phyloP scores from a whole-genome alignment of 2,888 invertebrate species.

The Rotaria sp. region DNA sequence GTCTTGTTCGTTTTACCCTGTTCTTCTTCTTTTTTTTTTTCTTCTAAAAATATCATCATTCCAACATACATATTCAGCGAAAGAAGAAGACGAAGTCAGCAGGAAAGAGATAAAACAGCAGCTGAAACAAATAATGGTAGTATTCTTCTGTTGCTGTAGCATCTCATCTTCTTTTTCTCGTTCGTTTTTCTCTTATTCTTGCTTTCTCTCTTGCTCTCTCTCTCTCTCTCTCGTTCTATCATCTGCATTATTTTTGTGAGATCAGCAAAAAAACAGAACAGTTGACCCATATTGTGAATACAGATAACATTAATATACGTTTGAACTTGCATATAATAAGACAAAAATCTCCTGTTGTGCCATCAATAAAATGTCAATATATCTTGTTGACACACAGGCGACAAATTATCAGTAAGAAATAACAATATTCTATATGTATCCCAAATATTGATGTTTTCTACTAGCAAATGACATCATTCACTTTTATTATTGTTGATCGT shows the following conservation, averaged over 20 bases:
- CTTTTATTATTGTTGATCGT: not conserved
- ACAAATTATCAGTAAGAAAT: not conserved
- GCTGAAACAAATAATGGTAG: slow-evolving; percentile 10
- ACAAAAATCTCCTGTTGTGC: not conserved
- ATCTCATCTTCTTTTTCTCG: not conserved
- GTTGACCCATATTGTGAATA: slow-evolving; percentile 3
- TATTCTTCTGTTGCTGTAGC: not conserved
- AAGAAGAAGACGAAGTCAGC: not conserved
- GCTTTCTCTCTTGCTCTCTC: not conserved
- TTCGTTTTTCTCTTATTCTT: not conserved
- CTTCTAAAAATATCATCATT: not conserved
- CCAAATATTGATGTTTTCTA: not conserved
- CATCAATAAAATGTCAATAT: not conserved
- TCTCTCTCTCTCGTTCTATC: not conserved
- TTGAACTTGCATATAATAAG: not conserved
- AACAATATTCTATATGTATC: not conserved
- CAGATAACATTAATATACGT: not conserved
- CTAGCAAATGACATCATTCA: not conserved
- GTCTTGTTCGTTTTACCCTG: not conserved
- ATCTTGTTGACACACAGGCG: not conserved
- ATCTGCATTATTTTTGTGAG: not conserved
- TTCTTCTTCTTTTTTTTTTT: not conserved
- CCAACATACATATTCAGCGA: not conserved
- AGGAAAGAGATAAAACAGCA: slow-evolving; percentile 15
- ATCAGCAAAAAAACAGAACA: not conserved